Evolutionary conservation across 2,797 vertebrate genomes (phyloP).

Genomic region (Emys orbicularis): DNA sequence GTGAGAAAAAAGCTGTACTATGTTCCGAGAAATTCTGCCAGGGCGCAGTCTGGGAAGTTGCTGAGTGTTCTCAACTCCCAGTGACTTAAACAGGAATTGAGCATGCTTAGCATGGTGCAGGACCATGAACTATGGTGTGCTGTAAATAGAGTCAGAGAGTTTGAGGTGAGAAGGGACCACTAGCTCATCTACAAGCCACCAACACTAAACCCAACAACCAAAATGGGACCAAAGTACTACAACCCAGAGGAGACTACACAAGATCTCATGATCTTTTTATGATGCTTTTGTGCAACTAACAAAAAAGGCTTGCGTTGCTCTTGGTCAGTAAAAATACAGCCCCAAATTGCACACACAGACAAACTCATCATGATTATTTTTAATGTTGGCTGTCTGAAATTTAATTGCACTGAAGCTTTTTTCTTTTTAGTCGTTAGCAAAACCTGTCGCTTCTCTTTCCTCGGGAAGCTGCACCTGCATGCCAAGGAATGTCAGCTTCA

Average conservation of each 20-base stretch:
- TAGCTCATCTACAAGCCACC: neutral
- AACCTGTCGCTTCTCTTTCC: neutral
- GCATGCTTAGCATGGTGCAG: neutral
- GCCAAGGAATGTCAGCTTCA: neutral
- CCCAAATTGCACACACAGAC: rapidly evolving
- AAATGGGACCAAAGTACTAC: neutral
- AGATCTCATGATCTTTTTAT: neutral
- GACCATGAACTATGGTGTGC: neutral
- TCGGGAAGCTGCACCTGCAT: neutral
- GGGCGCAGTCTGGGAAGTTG: no score
- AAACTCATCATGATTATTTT: neutral
- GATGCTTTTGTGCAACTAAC: neutral
- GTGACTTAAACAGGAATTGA: neutral
- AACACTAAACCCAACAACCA: neutral
- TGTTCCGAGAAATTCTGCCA: neutral
- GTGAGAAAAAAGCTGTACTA: neutral
- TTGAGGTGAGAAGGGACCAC: neutral
- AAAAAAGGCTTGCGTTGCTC: neutral
- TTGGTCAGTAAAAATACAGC: neutral
- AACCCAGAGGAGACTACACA: neutral
- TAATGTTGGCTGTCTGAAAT: neutral
- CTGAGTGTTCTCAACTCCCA: neutral
- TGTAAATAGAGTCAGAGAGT: neutral
- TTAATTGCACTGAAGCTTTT: neutral
- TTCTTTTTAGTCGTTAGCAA: neutral